Evolutionary conservation across 2,888 invertebrate genomes (phyloP), one percentile per base, ranked within the genome.

Genomic region (Rhamphomyia laevipes): DNA sequence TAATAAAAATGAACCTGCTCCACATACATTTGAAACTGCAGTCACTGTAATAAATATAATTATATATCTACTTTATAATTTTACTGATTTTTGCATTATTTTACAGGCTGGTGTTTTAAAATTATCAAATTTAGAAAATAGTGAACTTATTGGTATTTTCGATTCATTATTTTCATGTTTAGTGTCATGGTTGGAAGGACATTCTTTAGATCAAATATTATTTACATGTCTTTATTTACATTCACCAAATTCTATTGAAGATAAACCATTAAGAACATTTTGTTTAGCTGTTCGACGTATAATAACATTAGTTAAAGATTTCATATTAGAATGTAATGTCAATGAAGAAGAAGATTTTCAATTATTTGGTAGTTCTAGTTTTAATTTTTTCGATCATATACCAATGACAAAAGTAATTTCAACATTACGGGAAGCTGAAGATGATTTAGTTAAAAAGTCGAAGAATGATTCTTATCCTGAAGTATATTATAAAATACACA

Each of bases 331-430:
- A 61, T 90, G 88, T 21, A 78, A 84, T 66, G 91, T 92, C 13
- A 91, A 86, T 69, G 91, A 92, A 72, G 91, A 96, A 71, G 97
- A 97, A 73, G 96, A 97, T 66, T 96, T 96, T 66, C 93, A 96
- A 68, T 84, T 68, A n/a, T 69, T 91, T 21, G 84, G 91, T 71
- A 84, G 86, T 43, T 95, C 94, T 63, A 91, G 92, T 41, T 92
- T 93, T 67, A 72, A 77, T 53, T 72, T 76, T 2, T 73, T 72
- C 50, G 81, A 84, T 33, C 89, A 92, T 64, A 79, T 91, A 46
- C 84, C 84, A 3, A 88, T 92, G 58, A 80, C 82, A 50, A 81
- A 86, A 64, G 85, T 86, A 48, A 78, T 86, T 45, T 81, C 85
- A 0, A 82, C 89, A 79, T 73, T 96, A 46, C 77, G 87, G 58